Percentiles rank a stretch among this genome's conserved stretches.
phyloP scores from a whole-genome alignment of 2,797 vertebrate genomes.

The Linurgus olivaceus region DNA sequence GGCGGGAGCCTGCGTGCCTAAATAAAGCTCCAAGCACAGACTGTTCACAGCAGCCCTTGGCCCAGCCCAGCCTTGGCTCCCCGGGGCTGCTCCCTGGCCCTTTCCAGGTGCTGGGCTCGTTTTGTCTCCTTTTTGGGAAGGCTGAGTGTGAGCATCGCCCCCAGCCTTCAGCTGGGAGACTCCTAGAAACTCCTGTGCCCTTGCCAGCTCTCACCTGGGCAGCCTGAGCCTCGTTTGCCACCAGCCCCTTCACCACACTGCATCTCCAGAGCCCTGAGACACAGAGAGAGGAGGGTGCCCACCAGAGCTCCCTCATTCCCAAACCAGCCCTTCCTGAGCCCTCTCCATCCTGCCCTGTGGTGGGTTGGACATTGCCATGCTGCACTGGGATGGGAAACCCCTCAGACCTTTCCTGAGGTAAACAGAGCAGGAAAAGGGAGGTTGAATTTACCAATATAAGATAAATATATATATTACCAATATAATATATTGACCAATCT shows the following conservation, averaged over 20 bases:
- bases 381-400: neutral
- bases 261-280: neutral
- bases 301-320: neutral
- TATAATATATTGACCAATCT: neutral
- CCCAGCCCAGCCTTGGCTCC: neutral
- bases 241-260: rapidly evolving
- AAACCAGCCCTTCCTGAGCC: neutral
- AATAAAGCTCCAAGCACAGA: conserved; percentile 58
- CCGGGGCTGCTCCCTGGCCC: neutral
- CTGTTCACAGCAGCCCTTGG: neutral
- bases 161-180: neutral
- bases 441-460: neutral
- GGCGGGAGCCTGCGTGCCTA: conserved; percentile 27
- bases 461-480: neutral
- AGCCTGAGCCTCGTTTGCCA: neutral
- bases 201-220: neutral
- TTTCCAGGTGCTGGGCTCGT: conserved; percentile 3
- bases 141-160: neutral
- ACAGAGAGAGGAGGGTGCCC: rapidly evolving
- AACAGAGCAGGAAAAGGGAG: neutral
- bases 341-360: rapidly evolving
- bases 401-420: neutral
- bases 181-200: neutral
- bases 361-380: neutral
- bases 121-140: conserved; percentile 43